Evolutionary conservation across 2,113 vertebrate genomes (phyloP).

Genomic region (Dunckerocampus dactyliophorus): DNA sequence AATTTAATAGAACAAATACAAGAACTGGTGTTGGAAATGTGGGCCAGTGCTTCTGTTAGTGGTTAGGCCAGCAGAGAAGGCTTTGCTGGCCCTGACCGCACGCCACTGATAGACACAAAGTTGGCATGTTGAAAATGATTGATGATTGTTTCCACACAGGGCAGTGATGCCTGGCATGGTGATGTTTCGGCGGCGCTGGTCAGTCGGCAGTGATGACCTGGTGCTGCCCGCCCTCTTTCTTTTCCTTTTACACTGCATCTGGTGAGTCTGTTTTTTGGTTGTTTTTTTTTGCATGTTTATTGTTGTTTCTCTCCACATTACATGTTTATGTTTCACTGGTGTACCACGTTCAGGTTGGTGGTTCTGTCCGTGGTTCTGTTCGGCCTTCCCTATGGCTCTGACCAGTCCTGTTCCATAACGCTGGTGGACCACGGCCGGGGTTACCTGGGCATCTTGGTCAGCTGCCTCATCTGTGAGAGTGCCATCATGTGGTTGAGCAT

Average conservation of each 20-base stretch:
- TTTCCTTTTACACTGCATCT: slow-evolving; percentile 94
- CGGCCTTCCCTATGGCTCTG: slow-evolving; percentile 87
- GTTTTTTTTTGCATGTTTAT: neutral
- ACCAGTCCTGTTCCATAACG: slow-evolving; percentile 90
- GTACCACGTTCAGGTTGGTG: slow-evolving; percentile 80
- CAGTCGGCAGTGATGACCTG: slow-evolving; percentile 99
- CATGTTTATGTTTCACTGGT: neutral
- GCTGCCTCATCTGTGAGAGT: slow-evolving; percentile 96
- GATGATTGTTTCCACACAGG: slow-evolving; percentile 50
- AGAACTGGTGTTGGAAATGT: too few species aligned
- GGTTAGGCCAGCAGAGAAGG: too few species aligned
- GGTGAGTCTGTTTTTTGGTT: slow-evolving; percentile 75
- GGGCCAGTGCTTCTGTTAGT: too few species aligned
- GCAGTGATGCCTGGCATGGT: slow-evolving; percentile 94
- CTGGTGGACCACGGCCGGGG: slow-evolving; percentile 96
- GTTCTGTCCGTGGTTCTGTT: slow-evolving; percentile 98
- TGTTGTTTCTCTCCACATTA: neutral
- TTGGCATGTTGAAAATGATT: too few species aligned
- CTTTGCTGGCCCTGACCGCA: too few species aligned
- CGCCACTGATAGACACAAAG: too few species aligned
- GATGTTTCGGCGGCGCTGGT: slow-evolving; percentile 99
- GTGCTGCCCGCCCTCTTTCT: slow-evolving; percentile 97
- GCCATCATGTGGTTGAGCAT: slow-evolving; percentile 99
- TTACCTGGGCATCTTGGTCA: slow-evolving; percentile 96
- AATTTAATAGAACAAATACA: too few species aligned